Base-by-base conservation (phyloP, 2,113 vertebrate species). In the Tringa solitaria region DNA sequence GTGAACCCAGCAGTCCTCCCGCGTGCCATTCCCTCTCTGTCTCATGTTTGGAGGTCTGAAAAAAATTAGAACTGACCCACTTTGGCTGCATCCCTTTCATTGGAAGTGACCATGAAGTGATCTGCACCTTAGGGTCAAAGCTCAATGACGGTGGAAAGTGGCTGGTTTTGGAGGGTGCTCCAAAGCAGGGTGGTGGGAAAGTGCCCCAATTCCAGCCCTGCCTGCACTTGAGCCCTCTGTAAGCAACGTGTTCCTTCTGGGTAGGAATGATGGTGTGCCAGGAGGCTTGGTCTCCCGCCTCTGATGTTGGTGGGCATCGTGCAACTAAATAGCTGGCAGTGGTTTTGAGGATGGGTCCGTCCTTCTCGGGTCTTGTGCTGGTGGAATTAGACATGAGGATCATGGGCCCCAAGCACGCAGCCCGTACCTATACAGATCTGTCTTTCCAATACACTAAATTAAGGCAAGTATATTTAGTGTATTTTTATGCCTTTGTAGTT, bases 11-110 rank as follows among this genome's bases (percentile, higher is more conserved):
- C 18, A 21, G 37, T 84, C 11, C 5, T 72, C n/a, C 48, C 8
- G 65, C 0, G 0, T 6, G 8, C 17, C 46, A 8, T 68, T 84
- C 28, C 5, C 30, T 48, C 27, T 1, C 2, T n/a, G 4, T 59
- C 18, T 51, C 30, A 72, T 0, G 0, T 67, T 48, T 75, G 65
- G 46, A 72, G 35, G 9, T 72, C 18, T 92, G n/a, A 18, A 64
- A 53, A 33, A 53, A 28, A 5, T 21, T 53, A 4, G 5, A 53
- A 28, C 7, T 4, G 16, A 23, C 8, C 12, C 28, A 26, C 13
- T 32, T 69, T 65, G 20, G 8, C 30, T 75, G 15, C 24, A n/a
- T 39, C 5, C 22, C n/a, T 69, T 60, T 59, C 21, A 7, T 23
- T 41, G 27, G n/a, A 90, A 57, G 16, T 46, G 10, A 39, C n/a